Conservation (phyloP, 1,140 invertebrate genomes). For the Planococcus citri region DNA sequence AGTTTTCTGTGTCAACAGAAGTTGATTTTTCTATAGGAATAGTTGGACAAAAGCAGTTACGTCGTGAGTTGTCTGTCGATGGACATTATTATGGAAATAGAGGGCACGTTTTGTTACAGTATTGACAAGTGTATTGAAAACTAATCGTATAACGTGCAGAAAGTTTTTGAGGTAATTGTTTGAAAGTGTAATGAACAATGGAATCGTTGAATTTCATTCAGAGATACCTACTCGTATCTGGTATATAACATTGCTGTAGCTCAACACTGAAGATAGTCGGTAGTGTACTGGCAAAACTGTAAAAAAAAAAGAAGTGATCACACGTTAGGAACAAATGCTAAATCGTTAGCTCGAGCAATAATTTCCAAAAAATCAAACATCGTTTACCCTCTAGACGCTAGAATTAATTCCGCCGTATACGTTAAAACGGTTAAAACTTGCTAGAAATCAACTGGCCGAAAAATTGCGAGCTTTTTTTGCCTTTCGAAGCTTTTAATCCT, state of each 20-base stretch:
- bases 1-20: no score
- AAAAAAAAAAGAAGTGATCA: no score
- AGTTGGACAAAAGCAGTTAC: background rate
- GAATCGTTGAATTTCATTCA: no score
- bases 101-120: no score
- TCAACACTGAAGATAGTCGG: no score
- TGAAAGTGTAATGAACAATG: background rate
- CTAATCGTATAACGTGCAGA: background rate
- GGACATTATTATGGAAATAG: no score
- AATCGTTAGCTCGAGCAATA: background rate
- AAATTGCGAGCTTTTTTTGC: background rate
- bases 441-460: background rate
- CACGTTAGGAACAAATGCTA: no score
- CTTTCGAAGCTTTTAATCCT: background rate
- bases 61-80: background rate
- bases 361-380: slow-evolving; percentile 8
- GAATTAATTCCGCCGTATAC: background rate
- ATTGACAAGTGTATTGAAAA: background rate
- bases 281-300: no score
- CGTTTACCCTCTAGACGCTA: background rate
- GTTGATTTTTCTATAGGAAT: no score
- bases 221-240: background rate
- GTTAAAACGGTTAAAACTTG: background rate
- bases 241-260: no score
- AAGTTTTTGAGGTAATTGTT: background rate